Evolutionary conservation across 2,888 invertebrate genomes (phyloP).

Genomic region (Drosophila silvestris): DNA sequence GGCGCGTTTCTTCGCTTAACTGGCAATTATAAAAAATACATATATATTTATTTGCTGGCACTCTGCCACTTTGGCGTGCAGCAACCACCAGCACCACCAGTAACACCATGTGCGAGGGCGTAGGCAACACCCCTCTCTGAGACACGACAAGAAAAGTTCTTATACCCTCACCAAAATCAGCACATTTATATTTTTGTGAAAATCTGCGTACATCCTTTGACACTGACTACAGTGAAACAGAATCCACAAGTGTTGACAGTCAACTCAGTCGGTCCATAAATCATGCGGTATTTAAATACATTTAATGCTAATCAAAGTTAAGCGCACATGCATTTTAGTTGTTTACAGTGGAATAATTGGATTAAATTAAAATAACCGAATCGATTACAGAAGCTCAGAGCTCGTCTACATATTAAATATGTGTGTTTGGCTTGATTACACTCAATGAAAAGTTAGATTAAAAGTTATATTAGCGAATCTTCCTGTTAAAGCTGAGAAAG

Average conservation of each 20-base stretch:
- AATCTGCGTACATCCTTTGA: background rate
- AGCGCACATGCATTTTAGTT: slow-evolving; percentile 28
- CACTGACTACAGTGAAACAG: background rate
- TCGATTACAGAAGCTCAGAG: background rate
- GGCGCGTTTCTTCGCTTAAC: slow-evolving; percentile 33
- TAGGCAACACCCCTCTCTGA: background rate
- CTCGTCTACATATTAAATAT: background rate
- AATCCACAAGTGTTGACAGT: background rate
- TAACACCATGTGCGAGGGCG: slow-evolving; percentile 11
- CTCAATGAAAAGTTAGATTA: background rate
- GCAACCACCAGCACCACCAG: slow-evolving; percentile 7
- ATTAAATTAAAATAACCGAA: background rate
- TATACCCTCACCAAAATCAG: background rate
- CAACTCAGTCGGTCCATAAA: background rate
- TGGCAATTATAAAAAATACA: slow-evolving; percentile 69
- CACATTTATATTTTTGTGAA: background rate
- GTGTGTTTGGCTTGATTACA: background rate
- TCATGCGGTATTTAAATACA: slow-evolving; percentile 10
- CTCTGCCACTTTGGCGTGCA: slow-evolving; percentile 43
- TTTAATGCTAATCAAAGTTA: slow-evolving; percentile 30
- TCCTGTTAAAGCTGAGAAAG: background rate
- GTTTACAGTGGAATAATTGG: background rate
- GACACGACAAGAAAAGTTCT: background rate
- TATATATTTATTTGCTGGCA: slow-evolving; percentile 54
- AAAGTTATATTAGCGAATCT: background rate